A percentile compares a stretch with the other conserved stretches of the same genome.
Evolutionary conservation across 1,140 invertebrate genomes (phyloP).

Genomic region (Aphidius gifuensis): DNA sequence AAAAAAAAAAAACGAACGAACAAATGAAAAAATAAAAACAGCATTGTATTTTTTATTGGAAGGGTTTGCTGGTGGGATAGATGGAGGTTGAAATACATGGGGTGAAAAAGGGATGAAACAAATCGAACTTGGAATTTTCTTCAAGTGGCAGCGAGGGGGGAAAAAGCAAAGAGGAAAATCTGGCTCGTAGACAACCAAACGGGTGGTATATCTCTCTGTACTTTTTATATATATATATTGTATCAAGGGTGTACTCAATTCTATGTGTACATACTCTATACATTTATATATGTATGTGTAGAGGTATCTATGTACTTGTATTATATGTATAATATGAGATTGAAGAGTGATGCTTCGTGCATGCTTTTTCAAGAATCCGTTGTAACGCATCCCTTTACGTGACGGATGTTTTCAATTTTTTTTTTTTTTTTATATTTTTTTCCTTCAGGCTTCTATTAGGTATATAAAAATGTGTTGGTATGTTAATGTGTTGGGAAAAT

Average conservation of each 20-base stretch:
- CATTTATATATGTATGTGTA: too few relatives aligned
- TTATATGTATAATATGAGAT: background rate
- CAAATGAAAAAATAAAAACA: slow-evolving; percentile 12
- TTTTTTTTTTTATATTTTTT: too few relatives aligned
- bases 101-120: slow-evolving; percentile 14
- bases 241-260: too few relatives aligned
- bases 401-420: too few relatives aligned
- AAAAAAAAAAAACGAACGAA: slow-evolving; percentile 14
- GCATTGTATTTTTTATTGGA: slow-evolving; percentile 39
- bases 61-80: slow-evolving; percentile 10
- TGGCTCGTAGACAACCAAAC: slow-evolving; percentile 38
- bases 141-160: background rate
- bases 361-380: slow-evolving; percentile 15
- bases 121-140: slow-evolving; percentile 45
- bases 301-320: too few relatives aligned
- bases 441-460: too few relatives aligned
- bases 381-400: slow-evolving; percentile 22
- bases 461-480: background rate
- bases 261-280: too few relatives aligned
- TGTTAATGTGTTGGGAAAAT: slow-evolving; percentile 17
- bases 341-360: slow-evolving; percentile 8
- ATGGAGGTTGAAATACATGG: too few relatives aligned
- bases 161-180: slow-evolving; percentile 31
- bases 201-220: slow-evolving; percentile 26
- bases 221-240: background rate